phyloP scores from a whole-genome alignment of 2,113 vertebrate genomes.

The Archocentrus centrarchus region DNA sequence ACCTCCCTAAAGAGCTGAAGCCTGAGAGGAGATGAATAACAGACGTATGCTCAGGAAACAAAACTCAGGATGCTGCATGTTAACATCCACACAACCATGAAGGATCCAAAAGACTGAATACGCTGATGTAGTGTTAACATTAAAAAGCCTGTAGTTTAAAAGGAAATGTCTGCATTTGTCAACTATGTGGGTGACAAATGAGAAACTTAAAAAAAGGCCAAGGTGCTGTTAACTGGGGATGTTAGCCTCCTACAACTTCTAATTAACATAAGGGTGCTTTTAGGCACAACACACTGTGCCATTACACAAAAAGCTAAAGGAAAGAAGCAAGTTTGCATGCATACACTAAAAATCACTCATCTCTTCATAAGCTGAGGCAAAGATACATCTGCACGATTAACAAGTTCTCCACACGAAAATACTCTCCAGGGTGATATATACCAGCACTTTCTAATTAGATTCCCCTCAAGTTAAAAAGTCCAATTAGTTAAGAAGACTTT shows the following conservation, averaged over 20 bases:
- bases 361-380: too few species aligned
- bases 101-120: neutral
- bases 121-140: neutral
- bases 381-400: too few species aligned
- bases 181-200: neutral
- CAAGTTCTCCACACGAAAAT: too few species aligned
- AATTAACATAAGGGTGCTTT: neutral
- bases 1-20: slow-evolving; percentile 14
- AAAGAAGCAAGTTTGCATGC: too few species aligned
- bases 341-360: too few species aligned
- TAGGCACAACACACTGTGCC: neutral
- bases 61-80: neutral
- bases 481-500: neutral
- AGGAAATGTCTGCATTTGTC: neutral
- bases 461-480: neutral
- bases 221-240: neutral
- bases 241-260: neutral
- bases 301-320: too few species aligned
- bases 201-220: neutral
- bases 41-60: slow-evolving; percentile 17
- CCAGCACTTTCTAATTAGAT: neutral
- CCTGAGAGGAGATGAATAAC: slow-evolving; percentile 16
- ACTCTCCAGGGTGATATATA: too few species aligned
- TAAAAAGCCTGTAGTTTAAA: neutral
- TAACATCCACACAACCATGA: neutral